phyloP scores from a whole-genome alignment of 2,113 vertebrate species.

The Pterocles gutturalis region DNA sequence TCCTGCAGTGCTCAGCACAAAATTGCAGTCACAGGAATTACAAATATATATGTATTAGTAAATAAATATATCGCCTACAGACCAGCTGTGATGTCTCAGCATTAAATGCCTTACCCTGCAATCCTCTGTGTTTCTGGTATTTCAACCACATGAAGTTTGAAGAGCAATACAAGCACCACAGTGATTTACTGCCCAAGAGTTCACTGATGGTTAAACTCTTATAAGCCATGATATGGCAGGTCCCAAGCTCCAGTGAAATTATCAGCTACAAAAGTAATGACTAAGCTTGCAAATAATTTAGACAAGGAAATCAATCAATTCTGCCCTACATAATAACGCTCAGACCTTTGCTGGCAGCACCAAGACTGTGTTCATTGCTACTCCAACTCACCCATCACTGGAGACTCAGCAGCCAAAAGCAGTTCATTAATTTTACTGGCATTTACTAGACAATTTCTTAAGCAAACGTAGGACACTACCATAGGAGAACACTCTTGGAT shows the following conservation, averaged over 20 bases:
- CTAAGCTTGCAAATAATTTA: conserved; percentile 11
- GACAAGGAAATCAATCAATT: conserved; percentile 2
- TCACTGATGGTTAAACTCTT: background rate
- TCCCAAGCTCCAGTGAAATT: background rate
- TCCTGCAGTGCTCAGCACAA: background rate
- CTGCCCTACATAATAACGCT: background rate
- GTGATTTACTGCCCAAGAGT: background rate
- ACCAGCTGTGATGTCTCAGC: background rate
- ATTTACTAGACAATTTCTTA: rapidly evolving
- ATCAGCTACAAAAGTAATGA: conserved; percentile 3
- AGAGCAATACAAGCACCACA: background rate
- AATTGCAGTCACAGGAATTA: background rate
- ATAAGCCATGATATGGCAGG: background rate
- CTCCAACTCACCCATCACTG: background rate
- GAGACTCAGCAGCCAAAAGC: background rate
- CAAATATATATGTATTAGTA: rapidly evolving
- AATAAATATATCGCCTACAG: background rate
- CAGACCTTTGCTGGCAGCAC: background rate
- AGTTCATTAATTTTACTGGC: background rate
- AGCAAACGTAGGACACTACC: background rate
- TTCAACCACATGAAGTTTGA: background rate
- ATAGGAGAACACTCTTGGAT: rapidly evolving
- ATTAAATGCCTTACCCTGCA: rapidly evolving
- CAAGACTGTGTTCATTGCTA: background rate
- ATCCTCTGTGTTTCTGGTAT: rapidly evolving